Conservation (phyloP, 35 echinoderm and acorn worm genomes). For the Lytechinus pictus region DNA sequence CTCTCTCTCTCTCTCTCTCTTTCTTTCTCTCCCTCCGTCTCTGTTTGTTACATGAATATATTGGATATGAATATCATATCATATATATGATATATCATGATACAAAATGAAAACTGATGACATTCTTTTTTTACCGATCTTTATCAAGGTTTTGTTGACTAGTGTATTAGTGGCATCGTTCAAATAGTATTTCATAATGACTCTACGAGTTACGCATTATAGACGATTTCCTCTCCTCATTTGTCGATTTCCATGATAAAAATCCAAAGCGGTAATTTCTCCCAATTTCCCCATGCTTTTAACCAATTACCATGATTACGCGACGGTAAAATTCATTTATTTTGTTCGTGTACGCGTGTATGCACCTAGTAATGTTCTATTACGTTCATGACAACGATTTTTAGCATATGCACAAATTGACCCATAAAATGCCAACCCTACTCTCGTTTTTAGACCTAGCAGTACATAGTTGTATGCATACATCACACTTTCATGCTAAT, state of each 20-base stretch:
- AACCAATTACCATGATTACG: neutral
- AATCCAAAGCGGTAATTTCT: neutral
- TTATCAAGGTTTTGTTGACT: no score
- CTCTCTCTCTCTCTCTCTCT: no score
- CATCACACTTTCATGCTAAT: no score
- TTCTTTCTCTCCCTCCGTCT: no score
- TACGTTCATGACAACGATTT: neutral
- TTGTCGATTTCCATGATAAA: neutral
- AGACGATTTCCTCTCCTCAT: neutral
- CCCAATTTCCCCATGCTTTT: neutral
- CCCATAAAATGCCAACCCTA: neutral
- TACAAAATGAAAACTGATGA: no score
- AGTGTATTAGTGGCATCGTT: neutral
- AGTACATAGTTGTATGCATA: no score
- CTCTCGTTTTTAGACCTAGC: no score
- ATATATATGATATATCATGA: no score
- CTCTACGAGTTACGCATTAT: neutral
- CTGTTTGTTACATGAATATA: no score
- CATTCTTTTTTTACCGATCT: no score
- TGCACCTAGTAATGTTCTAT: no score
- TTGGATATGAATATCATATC: no score
- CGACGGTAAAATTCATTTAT: neutral
- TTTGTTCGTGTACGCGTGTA: neutral
- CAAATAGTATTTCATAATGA: neutral
- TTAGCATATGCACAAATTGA: neutral